Conservation (phyloP, 2,113 vertebrate species). For the Gopherus evgoodei region DNA sequence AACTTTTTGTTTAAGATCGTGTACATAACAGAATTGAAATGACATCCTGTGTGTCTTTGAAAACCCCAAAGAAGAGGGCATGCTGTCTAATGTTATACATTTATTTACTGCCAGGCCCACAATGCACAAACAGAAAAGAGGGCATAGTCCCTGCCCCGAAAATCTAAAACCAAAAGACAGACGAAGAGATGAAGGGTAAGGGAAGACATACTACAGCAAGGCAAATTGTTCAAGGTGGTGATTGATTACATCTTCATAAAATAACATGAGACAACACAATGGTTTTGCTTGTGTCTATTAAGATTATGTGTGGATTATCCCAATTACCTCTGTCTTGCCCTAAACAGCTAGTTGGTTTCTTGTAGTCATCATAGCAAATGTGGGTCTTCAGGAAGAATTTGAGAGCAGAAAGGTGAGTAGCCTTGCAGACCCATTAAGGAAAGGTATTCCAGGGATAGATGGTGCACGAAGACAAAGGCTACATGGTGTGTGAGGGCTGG, state of each 20-base stretch:
- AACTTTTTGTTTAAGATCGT: not conserved
- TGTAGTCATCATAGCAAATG: not conserved
- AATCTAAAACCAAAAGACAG: not conserved
- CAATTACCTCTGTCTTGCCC: not conserved
- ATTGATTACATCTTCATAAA: not conserved
- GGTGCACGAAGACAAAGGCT: not conserved
- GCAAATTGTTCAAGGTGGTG: not conserved
- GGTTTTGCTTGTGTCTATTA: not conserved
- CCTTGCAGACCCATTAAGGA: not conserved
- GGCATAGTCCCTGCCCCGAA: not conserved
- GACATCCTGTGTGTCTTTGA: not conserved
- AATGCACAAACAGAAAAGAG: not conserved
- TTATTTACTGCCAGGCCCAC: not conserved
- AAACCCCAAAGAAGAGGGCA: not conserved
- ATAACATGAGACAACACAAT: not conserved
- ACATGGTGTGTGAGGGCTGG: not conserved
- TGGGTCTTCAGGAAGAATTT: not conserved
- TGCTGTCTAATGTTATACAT: not conserved
- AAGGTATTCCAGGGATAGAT: not conserved
- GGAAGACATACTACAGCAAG: not conserved
- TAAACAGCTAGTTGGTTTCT: not conserved
- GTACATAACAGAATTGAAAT: not conserved
- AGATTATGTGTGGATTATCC: not conserved
- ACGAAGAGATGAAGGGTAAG: fast-evolving
- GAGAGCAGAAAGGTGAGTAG: not conserved